Evolutionary conservation across 2,797 vertebrate species (phyloP).

Genomic region (Carapus acus): DNA sequence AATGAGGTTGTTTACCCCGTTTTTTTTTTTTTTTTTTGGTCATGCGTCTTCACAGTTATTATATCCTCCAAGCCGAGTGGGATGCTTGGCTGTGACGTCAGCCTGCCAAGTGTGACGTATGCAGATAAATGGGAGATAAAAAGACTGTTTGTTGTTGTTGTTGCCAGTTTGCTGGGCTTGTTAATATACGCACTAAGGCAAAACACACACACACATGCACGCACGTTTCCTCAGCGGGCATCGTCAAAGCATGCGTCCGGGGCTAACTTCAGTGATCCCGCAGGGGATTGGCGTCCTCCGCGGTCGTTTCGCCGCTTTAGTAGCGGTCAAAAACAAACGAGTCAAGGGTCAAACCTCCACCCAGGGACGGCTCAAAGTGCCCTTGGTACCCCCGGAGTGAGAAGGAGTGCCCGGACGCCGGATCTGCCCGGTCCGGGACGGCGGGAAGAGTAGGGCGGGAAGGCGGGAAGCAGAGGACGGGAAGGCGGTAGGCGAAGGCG

Average conservation of each 20-base stretch:
- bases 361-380: no score
- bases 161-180: neutral
- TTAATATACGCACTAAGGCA: neutral
- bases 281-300: no score
- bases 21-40: neutral
- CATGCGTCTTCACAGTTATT: neutral
- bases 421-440: no score
- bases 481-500: slow-evolving; percentile 3
- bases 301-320: no score
- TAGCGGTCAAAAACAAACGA: no score
- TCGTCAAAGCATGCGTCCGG: neutral
- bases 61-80: slow-evolving; percentile 11
- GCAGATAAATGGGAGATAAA: slow-evolving; percentile 2
- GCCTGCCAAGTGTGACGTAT: slow-evolving; percentile 27
- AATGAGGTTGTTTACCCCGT: no score
- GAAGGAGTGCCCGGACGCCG: no score
- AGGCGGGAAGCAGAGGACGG: no score
- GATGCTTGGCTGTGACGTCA: neutral
- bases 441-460: no score
- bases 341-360: no score
- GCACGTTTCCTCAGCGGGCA: slow-evolving; percentile 3
- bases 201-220: slow-evolving; percentile 34
- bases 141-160: slow-evolving; percentile 7
- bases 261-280: no score
- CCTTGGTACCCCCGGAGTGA: no score